Conservation (phyloP, 2,113 vertebrate genomes). For the Rana temporaria region DNA sequence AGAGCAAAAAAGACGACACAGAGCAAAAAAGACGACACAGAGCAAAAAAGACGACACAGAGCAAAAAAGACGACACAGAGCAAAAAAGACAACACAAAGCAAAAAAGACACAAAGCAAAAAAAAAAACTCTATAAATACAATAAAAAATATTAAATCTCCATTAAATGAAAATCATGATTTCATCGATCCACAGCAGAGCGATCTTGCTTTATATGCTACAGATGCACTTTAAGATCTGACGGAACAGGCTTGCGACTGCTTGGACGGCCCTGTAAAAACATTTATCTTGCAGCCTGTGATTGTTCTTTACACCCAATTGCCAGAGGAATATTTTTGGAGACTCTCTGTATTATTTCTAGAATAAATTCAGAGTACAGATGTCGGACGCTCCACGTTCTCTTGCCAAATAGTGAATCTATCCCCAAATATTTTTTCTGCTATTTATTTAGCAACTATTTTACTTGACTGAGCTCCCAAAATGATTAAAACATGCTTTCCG, state of each 20-base stretch:
- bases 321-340: constrained; percentile 12
- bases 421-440: constrained; percentile 11
- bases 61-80: too few relatives aligned
- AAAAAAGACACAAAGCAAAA: too few relatives aligned
- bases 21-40: too few relatives aligned
- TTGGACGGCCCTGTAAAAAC: neutral
- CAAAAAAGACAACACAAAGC: too few relatives aligned
- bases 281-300: constrained; percentile 19
- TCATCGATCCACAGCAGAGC: too few relatives aligned
- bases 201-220: too few relatives aligned
- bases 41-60: too few relatives aligned
- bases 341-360: neutral
- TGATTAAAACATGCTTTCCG: neutral
- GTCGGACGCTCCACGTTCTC: neutral
- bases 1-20: too few relatives aligned
- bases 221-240: neutral
- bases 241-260: neutral
- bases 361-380: constrained; percentile 7
- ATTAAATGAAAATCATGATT: too few relatives aligned
- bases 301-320: constrained; percentile 32
- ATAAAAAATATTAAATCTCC: too few relatives aligned
- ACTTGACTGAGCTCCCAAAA: constrained; percentile 11
- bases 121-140: too few relatives aligned
- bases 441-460: constrained; percentile 15
- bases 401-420: constrained; percentile 18